These are phyloP conservation scores for Philopedon plagiatum DNA, from an alignment of 2,888 invertebrate genomes.

Conservation along the genomic window DNA sequence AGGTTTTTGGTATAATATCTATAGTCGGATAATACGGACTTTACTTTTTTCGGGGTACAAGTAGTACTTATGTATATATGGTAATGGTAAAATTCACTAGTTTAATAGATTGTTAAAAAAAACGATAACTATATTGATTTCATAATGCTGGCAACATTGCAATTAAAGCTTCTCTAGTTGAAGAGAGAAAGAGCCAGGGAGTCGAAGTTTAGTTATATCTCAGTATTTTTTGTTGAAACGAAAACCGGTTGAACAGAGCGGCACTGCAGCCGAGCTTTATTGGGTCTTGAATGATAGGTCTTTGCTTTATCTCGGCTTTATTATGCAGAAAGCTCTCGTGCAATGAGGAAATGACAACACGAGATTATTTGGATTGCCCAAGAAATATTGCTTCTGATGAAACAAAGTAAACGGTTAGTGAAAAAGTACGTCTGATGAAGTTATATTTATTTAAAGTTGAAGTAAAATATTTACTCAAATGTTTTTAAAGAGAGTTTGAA, in stretches of 20 bases:
- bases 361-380: neutral
- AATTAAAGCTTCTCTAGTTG: conserved; percentile 16
- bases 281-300: conserved; percentile 38
- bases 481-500: too few relatives aligned
- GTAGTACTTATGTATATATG: too few relatives aligned
- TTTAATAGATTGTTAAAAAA: too few relatives aligned
- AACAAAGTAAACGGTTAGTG: conserved; percentile 8
- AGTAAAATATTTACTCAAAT: too few relatives aligned
- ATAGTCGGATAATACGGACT: too few relatives aligned
- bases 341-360: conserved; percentile 26
- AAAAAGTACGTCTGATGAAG: too few relatives aligned
- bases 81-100: too few relatives aligned
- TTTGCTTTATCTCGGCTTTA: conserved; percentile 28
- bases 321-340: conserved; percentile 29
- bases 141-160: conserved; percentile 27
- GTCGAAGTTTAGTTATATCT: conserved; percentile 25
- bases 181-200: conserved; percentile 26
- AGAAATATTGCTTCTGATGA: neutral
- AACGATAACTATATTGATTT: too few relatives aligned
- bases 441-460: too few relatives aligned
- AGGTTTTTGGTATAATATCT: too few relatives aligned
- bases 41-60: too few relatives aligned
- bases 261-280: conserved; percentile 45
- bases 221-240: conserved; percentile 40
- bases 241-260: conserved; percentile 44